Evolutionary conservation across 2,888 invertebrate species (phyloP).

Genomic region (Villa cingulata): DNA sequence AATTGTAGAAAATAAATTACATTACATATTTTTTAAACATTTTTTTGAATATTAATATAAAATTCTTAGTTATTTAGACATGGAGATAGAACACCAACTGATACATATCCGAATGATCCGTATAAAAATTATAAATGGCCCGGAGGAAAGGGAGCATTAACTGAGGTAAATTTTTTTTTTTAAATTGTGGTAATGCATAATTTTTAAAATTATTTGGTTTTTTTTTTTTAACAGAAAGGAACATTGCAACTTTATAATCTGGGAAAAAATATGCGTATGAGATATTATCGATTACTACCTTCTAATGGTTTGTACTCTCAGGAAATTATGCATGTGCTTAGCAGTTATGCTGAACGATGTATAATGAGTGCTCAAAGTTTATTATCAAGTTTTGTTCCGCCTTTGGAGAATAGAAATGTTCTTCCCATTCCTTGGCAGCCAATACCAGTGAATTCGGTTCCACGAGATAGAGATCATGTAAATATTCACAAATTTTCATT

Average conservation of each 20-base stretch:
- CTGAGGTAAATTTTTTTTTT: conserved; percentile 28
- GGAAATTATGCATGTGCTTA: conserved; percentile 47
- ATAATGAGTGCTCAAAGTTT: conserved; percentile 63
- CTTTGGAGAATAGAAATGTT: conserved; percentile 28
- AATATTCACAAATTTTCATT: no score
- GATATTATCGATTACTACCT: conserved; percentile 54
- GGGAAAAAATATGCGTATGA: conserved; percentile 54
- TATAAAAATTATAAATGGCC: conserved; percentile 64
- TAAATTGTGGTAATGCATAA: background rate
- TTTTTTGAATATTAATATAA: background rate
- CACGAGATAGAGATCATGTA: conserved; percentile 58
- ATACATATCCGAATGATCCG: conserved; percentile 67
- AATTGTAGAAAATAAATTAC: conserved; percentile 21
- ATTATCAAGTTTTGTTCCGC: conserved; percentile 53
- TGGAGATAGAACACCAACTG: conserved; percentile 46
- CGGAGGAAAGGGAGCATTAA: conserved; percentile 67
- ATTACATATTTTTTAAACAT: no score
- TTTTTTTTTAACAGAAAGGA: conserved; percentile 41
- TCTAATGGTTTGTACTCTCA: conserved; percentile 44
- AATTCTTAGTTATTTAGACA: conserved; percentile 30
- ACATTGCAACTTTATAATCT: conserved; percentile 60
- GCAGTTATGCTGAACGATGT: conserved; percentile 72
- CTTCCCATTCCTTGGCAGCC: conserved; percentile 65
- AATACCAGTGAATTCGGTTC: conserved; percentile 67
- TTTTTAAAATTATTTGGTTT: background rate